Evolutionary conservation across 2,888 invertebrate species (phyloP), one percentile per base, ranked within the genome.

Genomic region (Pyrochroa serraticornis): DNA sequence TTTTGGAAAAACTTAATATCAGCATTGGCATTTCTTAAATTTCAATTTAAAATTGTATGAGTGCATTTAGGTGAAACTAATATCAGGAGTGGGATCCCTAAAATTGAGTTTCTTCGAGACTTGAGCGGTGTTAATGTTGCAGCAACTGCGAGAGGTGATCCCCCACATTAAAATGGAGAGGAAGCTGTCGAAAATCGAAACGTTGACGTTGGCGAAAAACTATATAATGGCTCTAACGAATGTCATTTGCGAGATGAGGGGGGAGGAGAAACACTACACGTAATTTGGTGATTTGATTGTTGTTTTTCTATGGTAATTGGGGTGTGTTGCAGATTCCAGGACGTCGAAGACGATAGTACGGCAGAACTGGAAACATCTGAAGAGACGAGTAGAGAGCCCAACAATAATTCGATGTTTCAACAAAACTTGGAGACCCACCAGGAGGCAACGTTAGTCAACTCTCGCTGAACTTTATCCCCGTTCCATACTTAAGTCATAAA

Each of bases 141-240:
- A 89, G 86, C 88, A 87, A 80, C 81, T 90, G 53, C 82, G 90
- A 70, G 88, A 90, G 77, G 90, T 90, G 57, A 90, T 90, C 75
- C 91, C 91, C 44, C 90, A 91, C 76, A 88, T 91, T 64, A 88
- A 88, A 78, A 87, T 88, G 83, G 89, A 90, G 75, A 81, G 90
- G 69, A 88, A 89, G 76, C 80, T 91, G 71, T 89, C 89, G 66
- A 91, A 91, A 83, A 91, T 91, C 73, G 91, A 91, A 79, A 91
- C 91, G 22, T 82, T 91, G 64, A 90, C 90, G 46, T 80, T 91
- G 79, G 91, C 91, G 66, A 90, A 90, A 81, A 90, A 91, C 82
- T 91, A 91, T 80, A 91, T 91, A 76, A 90, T 90, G 86, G 90
- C 90, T 34, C 80, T 91, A 72, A 90, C 90, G 67, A 90, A 90